Conservation (phyloP, 2,113 vertebrate species). For the Microtus oregoni region DNA sequence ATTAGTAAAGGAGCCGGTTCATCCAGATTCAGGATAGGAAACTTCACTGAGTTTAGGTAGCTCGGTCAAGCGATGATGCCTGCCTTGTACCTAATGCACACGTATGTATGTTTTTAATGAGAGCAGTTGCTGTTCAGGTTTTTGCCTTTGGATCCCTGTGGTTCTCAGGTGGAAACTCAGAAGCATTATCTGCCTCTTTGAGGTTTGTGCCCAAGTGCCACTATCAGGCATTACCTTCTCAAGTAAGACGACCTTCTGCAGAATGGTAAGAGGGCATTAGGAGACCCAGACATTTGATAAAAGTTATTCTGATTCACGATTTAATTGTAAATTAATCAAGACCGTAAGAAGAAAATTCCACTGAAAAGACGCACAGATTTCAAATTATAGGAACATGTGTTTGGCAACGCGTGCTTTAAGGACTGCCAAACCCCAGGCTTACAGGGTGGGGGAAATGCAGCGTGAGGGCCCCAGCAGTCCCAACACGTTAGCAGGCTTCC, state of each 20-base stretch:
- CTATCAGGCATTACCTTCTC: slow-evolving; percentile 28
- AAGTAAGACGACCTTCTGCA: neutral
- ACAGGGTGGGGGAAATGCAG: neutral
- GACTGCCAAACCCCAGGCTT: slow-evolving; percentile 41
- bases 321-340: slow-evolving; percentile 68
- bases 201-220: neutral
- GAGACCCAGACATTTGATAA: slow-evolving; percentile 39
- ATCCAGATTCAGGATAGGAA: neutral
- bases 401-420: slow-evolving; percentile 51
- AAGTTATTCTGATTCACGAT: slow-evolving; percentile 46
- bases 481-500: neutral
- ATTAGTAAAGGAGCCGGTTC: neutral
- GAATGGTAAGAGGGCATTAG: neutral
- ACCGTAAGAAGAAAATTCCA: slow-evolving; percentile 71
- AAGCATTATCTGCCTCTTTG: slow-evolving; percentile 10
- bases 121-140: neutral
- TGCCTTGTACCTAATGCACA: neutral
- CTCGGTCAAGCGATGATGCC: neutral
- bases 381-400: slow-evolving; percentile 69
- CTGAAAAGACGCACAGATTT: slow-evolving; percentile 65
- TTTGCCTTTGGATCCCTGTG: neutral
- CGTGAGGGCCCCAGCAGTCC: neutral
- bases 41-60: neutral
- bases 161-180: slow-evolving; percentile 42
- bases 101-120: neutral